Evolutionary conservation across 1,140 invertebrate genomes (phyloP), one percentile per base, ranked within the genome.

Genomic region (Tetramorium alpestre): DNA sequence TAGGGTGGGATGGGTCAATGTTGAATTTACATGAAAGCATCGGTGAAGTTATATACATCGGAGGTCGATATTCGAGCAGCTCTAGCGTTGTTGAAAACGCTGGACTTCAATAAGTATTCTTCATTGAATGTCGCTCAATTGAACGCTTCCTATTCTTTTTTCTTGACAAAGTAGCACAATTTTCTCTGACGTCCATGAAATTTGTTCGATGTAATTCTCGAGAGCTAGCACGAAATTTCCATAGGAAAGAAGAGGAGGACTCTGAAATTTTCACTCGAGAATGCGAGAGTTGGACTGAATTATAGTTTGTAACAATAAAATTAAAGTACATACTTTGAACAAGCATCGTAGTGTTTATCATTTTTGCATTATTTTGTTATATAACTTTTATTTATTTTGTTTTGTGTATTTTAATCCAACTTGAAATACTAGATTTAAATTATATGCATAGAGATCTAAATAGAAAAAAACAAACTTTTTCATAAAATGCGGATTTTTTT

Each of bases 1-100:
- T 18, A 67, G 44, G 62, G 33, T 65, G 64, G 25, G 56, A 25
- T 38, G 78, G 80, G 85, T 88, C 89, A 91, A 91, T 58, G 64
- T 38, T 65, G 85, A 85, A 91, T 91, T 90, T 89, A 62, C 87
- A 89, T 89, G 60, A 85, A 88, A 80, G 70, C 80, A 72, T 62
- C 38, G 56, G 41, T 70, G 73, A 65, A 70, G 70, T 82, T 73
- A 84, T 86, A 86, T 47, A 70, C 44, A 87, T 86, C 56, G 60
- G 13, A 77, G 18, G 78, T 87, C 58, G 25, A 60, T 51, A 16
- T 54, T 85, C 60, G n/a, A 38, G 22, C 13, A 2, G 38, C 7
- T 49, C 44, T 56, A 60, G n/a, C 62, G 73, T 76, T 54, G 4
- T 49, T 16, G 25, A 56, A n/a, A n/a, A 65, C 11, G 41, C 38